Conservation (phyloP, 2,888 invertebrate genomes). For the Cheilosia vulpina region DNA sequence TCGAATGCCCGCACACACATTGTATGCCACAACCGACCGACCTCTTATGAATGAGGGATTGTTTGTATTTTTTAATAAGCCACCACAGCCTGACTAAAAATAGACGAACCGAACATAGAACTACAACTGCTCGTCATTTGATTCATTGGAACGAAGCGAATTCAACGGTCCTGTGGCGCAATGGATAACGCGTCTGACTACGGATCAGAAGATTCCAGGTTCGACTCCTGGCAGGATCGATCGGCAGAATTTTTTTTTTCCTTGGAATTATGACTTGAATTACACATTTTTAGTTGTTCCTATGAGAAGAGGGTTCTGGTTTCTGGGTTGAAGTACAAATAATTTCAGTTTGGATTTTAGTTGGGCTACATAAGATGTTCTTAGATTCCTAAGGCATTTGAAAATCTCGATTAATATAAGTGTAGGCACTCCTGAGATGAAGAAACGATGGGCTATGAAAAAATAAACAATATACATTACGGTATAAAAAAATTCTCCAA, state of each 20-base stretch:
- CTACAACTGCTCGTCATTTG: not conserved
- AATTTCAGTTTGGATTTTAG: no score
- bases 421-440: no score
- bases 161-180: slow-evolving; percentile 83
- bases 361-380: no score
- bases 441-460: no score
- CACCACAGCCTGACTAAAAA: not conserved
- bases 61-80: not conserved
- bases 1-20: slow-evolving; percentile 1
- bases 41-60: not conserved
- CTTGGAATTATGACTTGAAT: no score
- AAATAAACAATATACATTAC: no score
- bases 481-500: no score
- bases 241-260: not conserved
- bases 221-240: slow-evolving; percentile 84
- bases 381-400: no score
- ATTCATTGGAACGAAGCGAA: not conserved
- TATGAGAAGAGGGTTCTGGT: no score
- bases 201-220: slow-evolving; percentile 84
- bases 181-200: slow-evolving; percentile 84
- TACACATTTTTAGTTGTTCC: no score
- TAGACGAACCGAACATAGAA: not conserved
- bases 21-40: not conserved
- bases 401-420: no score
- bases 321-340: no score